phyloP scores from a whole-genome alignment of 2,797 vertebrate genomes.

The Sebastes paucispinis region DNA sequence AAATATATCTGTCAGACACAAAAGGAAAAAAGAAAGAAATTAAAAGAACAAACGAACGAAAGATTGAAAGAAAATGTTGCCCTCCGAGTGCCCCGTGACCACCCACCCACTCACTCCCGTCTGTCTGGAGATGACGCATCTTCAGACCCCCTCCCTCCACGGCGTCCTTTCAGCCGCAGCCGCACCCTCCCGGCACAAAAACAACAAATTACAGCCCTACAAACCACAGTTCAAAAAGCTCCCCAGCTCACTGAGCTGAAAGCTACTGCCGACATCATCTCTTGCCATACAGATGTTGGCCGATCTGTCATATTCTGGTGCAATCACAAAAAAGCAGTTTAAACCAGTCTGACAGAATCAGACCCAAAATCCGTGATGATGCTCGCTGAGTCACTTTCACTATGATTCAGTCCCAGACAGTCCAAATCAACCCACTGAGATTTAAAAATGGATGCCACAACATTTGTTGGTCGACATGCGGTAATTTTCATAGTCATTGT shows the following conservation, averaged over 20 bases:
- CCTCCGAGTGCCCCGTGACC: conserved; percentile 62
- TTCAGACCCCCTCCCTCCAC: conserved; percentile 38
- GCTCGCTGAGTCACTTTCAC: conserved; percentile 57
- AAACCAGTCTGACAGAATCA: conserved; percentile 23
- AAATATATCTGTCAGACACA: not conserved
- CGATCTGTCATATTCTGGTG: conserved; percentile 18
- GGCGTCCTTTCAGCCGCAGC: conserved; percentile 56
- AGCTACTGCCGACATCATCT: conserved; percentile 41
- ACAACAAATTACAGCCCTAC: conserved; percentile 77
- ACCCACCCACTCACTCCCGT: conserved; percentile 65
- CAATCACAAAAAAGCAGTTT: conserved; percentile 9
- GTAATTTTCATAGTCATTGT: conserved; percentile 8
- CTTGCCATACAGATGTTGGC: conserved; percentile 15
- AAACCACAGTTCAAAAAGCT: conserved; percentile 52
- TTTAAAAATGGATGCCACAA: not conserved
- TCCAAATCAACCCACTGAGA: conserved; percentile 7
- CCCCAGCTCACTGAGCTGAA: conserved; percentile 17
- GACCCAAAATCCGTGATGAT: conserved; percentile 28
- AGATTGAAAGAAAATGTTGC: conserved; percentile 17
- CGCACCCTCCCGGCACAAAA: conserved; percentile 74
- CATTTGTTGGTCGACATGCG: not conserved
- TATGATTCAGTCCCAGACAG: conserved; percentile 31
- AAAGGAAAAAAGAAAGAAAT: not conserved
- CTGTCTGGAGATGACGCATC: conserved; percentile 67
- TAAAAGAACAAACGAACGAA: not conserved